Base-by-base conservation (phyloP, 2,797 vertebrate genomes). In the Neoniphon sammara region DNA sequence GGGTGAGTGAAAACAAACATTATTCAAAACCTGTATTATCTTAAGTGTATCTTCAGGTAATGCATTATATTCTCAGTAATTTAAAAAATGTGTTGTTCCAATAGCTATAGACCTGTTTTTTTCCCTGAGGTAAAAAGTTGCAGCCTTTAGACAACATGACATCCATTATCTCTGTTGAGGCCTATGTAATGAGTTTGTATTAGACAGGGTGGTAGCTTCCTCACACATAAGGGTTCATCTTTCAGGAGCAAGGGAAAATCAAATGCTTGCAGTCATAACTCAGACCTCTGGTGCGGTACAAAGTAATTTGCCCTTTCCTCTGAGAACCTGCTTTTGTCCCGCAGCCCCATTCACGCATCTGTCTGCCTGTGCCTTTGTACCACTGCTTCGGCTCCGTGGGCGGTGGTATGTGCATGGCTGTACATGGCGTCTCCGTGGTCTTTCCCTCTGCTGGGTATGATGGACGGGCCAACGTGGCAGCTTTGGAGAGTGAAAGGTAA, bases 371-470 rank as follows among this genome's bases (percentile, higher is more conserved):
- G 0, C 98, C 98, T 0, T 23, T 99, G 72, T 98, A 97, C 84
- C 98, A 99, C 84, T 98, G 96, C 92, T 94, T 99, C 73, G 96
- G 95, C 0, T 97, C 95, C 0, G 96, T 99, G 47, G 94, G 91
- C 0, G 97, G 93, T 8, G 93, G 92, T 2, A 72, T 98, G 50
- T 77, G 92, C 30, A 94, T 95, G 94, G 83, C 94, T 2, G 0
- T 96, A n/a, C 92, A 97, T 0, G 96, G 97, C 0, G 0, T 68
- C 75, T 87, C 95, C 6, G 27, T 94, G 56, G 39, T 98, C 80
- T 96, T 95, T 73, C 92, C 96, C 0, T 95, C 96, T 0, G 66
- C 94, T 0, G 91, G 89, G 1, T 99, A 97, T 9, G 87, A 95
- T 44, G 93, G 92, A 30, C 95, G 83, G 80, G 95, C 94, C 57